Evolutionary conservation across 2,888 invertebrate genomes (phyloP).

Genomic region (Dromius quadrimaculatus): DNA sequence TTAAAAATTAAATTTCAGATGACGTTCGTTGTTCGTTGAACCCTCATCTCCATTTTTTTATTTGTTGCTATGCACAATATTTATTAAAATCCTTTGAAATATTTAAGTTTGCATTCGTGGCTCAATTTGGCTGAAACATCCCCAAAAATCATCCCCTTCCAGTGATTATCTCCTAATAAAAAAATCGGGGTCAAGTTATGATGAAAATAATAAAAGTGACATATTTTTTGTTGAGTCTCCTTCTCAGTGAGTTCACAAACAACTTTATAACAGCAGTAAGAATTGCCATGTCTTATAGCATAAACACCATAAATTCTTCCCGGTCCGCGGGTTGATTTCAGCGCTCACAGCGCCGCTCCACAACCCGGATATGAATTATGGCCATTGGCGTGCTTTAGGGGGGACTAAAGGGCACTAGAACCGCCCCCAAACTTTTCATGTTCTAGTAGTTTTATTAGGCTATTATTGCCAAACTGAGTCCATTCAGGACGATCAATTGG

Average conservation of each 20-base stretch:
- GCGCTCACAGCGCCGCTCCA: background rate
- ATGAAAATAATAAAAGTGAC: conserved; percentile 43
- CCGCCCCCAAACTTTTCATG: conserved; percentile 4
- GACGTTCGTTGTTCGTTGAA: too few species aligned
- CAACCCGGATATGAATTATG: conserved; percentile 13
- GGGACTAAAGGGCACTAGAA: background rate
- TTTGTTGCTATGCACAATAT: too few species aligned
- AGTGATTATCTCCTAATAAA: conserved; percentile 41
- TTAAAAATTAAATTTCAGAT: too few species aligned
- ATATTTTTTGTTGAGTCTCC: conserved; percentile 32
- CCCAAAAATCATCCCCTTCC: conserved; percentile 10
- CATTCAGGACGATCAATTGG: too few species aligned
- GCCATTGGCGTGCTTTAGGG: conserved; percentile 10
- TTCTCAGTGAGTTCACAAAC: conserved; percentile 37
- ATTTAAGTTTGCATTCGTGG: too few species aligned
- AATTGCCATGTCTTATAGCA: conserved; percentile 48
- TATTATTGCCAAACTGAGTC: background rate
- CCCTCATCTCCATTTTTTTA: too few species aligned
- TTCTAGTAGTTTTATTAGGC: background rate
- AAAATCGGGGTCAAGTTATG: conserved; percentile 29
- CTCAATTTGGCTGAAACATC: too few species aligned
- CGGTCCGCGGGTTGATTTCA: conserved; percentile 14
- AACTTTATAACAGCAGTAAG: conserved; percentile 48
- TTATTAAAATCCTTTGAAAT: too few species aligned
- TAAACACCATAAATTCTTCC: conserved; percentile 48